Conservation (phyloP, 2,797 vertebrate genomes). For the Acridotheres tristis region DNA sequence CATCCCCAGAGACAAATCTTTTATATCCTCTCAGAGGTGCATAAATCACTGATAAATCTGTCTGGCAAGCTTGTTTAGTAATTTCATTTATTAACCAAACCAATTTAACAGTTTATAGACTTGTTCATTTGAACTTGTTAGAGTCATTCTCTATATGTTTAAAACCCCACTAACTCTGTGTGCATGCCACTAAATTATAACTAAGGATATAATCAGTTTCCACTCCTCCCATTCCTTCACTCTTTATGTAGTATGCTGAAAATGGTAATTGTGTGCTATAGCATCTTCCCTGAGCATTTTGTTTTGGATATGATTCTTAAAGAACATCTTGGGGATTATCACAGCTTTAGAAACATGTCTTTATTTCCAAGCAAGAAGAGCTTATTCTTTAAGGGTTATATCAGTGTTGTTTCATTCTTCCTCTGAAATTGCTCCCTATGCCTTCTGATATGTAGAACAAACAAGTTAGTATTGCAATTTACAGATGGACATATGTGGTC, state of each 20-base stretch:
- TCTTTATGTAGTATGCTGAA: not conserved
- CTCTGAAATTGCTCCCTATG: not conserved
- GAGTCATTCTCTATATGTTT: not conserved
- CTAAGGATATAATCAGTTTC: not conserved
- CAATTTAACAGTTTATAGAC: slow-evolving; percentile 35
- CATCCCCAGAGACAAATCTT: not conserved
- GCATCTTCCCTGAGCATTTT: not conserved
- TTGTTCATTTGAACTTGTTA: slow-evolving; percentile 1
- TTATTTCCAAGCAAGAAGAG: not conserved
- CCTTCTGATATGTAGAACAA: not conserved
- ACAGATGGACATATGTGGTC: not conserved
- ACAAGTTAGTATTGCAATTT: not conserved
- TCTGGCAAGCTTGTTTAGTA: slow-evolving; percentile 18
- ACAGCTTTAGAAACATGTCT: not conserved
- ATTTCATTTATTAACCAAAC: slow-evolving; percentile 57
- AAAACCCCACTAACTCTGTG: not conserved
- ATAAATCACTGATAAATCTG: slow-evolving; percentile 47
- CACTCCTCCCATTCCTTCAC: not conserved
- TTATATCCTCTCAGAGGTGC: slow-evolving; percentile 26
- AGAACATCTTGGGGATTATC: not conserved
- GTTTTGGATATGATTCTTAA: not conserved
- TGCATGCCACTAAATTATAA: not conserved
- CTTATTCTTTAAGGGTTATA: not conserved
- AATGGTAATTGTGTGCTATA: not conserved
- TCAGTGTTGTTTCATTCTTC: not conserved